phyloP scores from a whole-genome alignment of 2,113 vertebrate species.

The Amazona vittata region DNA sequence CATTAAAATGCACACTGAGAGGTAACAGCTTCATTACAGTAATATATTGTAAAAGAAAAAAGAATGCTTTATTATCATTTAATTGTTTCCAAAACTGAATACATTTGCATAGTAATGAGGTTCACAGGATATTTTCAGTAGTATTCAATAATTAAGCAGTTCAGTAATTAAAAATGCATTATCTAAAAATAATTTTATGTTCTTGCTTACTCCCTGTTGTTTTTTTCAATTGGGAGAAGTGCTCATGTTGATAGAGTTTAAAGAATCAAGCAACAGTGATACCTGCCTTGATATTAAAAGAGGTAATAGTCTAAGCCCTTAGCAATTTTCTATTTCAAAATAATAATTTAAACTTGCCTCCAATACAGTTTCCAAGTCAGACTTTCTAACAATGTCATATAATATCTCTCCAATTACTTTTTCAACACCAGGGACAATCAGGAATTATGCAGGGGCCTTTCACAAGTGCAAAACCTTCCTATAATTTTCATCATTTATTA shows the following conservation, averaged over 20 bases:
- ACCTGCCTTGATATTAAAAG: not conserved
- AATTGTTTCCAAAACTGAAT: slow-evolving; percentile 89
- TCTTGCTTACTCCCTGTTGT: slow-evolving; percentile 64
- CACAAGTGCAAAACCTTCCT: not conserved
- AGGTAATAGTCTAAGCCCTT: not conserved
- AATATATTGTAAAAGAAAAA: slow-evolving; percentile 88
- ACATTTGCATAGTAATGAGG: slow-evolving; percentile 88
- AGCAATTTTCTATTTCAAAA: not conserved
- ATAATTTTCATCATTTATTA: not conserved
- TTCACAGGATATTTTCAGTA: slow-evolving; percentile 74
- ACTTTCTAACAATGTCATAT: not conserved
- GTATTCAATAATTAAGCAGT: slow-evolving; percentile 81
- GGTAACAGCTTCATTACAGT: slow-evolving; percentile 93
- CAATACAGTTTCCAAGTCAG: not conserved
- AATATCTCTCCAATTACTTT: not conserved
- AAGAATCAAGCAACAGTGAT: not conserved
- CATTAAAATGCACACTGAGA: slow-evolving; percentile 92
- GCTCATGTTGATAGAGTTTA: slow-evolving; percentile 36
- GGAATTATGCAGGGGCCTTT: not conserved
- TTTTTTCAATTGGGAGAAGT: slow-evolving; percentile 60
- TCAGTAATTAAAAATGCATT: slow-evolving; percentile 83
- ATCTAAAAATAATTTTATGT: slow-evolving; percentile 74
- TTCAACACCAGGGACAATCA: not conserved
- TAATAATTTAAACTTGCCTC: not conserved
- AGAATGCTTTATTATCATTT: slow-evolving; percentile 89